These are phyloP conservation scores for Campylomormyrus tamandua DNA, from an alignment of 2,113 vertebrate species.

Conservation along the genomic window DNA sequence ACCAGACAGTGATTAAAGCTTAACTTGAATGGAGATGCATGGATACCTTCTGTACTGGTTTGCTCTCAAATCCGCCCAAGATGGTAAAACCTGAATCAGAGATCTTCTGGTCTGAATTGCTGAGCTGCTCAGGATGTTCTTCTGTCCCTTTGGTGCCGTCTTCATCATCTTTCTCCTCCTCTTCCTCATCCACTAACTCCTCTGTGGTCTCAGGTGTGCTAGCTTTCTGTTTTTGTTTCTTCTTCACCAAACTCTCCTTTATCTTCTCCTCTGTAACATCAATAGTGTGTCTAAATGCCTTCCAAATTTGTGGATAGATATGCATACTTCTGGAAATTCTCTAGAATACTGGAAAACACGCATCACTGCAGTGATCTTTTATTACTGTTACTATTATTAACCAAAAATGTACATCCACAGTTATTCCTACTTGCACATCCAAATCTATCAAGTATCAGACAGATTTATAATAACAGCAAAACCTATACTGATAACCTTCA, in stretches of 20 bases:
- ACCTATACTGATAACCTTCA: background rate
- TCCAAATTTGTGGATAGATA: background rate
- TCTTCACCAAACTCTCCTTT: background rate
- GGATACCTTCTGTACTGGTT: slow-evolving; percentile 58
- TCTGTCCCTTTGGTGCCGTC: background rate
- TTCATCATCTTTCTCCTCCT: background rate
- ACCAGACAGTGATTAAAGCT: background rate
- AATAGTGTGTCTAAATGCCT: background rate
- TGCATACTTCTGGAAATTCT: background rate
- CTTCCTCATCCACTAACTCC: background rate
- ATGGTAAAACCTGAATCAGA: slow-evolving; percentile 46
- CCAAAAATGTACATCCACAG: background rate
- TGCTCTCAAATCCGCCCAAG: slow-evolving; percentile 65
- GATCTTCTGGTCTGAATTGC: slow-evolving; percentile 16
- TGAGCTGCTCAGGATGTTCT: background rate
- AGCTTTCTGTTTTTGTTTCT: background rate
- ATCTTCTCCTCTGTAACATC: background rate
- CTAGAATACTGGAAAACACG: background rate
- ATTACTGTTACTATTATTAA: background rate
- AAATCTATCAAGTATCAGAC: background rate
- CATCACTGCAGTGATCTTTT: background rate
- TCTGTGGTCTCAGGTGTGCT: background rate
- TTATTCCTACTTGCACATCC: background rate
- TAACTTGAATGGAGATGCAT: background rate
- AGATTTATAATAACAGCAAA: background rate